Evolutionary conservation across 2,113 vertebrate species (phyloP).

Genomic region (Carassius gibelio): DNA sequence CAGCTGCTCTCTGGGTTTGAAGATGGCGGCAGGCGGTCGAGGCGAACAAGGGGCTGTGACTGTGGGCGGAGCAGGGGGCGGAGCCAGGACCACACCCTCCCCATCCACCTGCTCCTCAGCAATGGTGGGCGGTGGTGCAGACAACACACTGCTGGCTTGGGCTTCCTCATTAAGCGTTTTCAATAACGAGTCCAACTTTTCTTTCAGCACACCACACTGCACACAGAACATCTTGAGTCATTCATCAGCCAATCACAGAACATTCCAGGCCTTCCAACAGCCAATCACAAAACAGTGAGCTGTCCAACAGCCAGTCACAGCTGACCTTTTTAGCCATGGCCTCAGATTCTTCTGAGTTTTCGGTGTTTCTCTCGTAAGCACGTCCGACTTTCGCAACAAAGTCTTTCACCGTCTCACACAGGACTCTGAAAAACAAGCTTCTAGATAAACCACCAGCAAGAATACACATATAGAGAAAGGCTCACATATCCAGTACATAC

Average conservation of each 20-base stretch:
- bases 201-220: slow-evolving; percentile 91
- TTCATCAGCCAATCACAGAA: slow-evolving; percentile 22
- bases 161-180: slow-evolving; percentile 93
- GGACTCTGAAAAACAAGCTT: slow-evolving; percentile 78
- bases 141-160: slow-evolving; percentile 81
- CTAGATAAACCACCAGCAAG: slow-evolving; percentile 30
- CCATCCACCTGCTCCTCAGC: slow-evolving; percentile 87
- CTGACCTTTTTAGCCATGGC: slow-evolving; percentile 94
- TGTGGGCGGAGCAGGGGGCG: slow-evolving; percentile 65
- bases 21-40: slow-evolving; percentile 78
- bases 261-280: background rate
- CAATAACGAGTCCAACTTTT: slow-evolving; percentile 92
- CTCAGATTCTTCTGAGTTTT: slow-evolving; percentile 89
- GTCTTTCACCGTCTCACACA: slow-evolving; percentile 98
- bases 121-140: slow-evolving; percentile 88
- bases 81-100: slow-evolving; percentile 69
- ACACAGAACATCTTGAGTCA: background rate
- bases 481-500: slow-evolving; percentile 70
- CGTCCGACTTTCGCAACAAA: slow-evolving; percentile 95
- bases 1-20: slow-evolving; percentile 92
- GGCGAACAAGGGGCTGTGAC: slow-evolving; percentile 68
- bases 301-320: slow-evolving; percentile 20
- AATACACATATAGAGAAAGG: background rate
- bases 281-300: background rate
- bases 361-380: slow-evolving; percentile 90